Evolutionary conservation across 2,888 invertebrate genomes (phyloP).

Genomic region (Harpalus rufipes): DNA sequence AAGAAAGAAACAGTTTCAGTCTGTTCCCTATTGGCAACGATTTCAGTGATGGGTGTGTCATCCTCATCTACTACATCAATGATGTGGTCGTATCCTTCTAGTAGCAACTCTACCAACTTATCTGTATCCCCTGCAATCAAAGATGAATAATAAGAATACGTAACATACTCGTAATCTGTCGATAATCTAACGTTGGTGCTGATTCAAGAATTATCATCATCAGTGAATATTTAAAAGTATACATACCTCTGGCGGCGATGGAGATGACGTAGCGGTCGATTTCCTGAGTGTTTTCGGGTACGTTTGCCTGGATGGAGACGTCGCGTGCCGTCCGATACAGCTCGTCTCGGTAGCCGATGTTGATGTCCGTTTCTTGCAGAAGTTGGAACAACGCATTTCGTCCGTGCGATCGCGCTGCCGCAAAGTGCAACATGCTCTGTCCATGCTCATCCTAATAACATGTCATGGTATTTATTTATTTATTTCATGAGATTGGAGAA

Average conservation of each 20-base stretch:
- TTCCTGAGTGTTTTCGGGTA: constrained; percentile 88
- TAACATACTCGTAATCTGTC: neutral
- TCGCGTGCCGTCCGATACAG: constrained; percentile 93
- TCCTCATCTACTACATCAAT: constrained; percentile 88
- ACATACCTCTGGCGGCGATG: constrained; percentile 86
- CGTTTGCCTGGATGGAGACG: constrained; percentile 88
- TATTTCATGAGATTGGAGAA: no score
- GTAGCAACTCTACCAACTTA: constrained; percentile 83
- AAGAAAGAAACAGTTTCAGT: constrained; percentile 84
- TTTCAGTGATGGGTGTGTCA: constrained; percentile 84
- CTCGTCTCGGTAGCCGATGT: constrained; percentile 90
- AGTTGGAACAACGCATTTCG: constrained; percentile 89
- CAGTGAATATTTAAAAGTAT: no score
- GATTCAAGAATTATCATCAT: no score
- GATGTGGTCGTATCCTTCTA: constrained; percentile 94
- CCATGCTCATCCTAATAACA: constrained; percentile 89
- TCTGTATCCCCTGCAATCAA: constrained; percentile 80
- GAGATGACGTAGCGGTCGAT: constrained; percentile 90
- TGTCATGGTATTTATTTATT: no score
- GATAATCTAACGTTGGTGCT: neutral
- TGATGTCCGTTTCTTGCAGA: constrained; percentile 88
- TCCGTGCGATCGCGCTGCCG: constrained; percentile 89
- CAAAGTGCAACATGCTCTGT: constrained; percentile 93
- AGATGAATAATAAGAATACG: constrained; percentile 24
- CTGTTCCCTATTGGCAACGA: constrained; percentile 84